A percentile compares a stretch with the other conserved stretches of the same genome.
Conservation (phyloP, 2,888 invertebrate species). For the Parnassius smintheus region DNA sequence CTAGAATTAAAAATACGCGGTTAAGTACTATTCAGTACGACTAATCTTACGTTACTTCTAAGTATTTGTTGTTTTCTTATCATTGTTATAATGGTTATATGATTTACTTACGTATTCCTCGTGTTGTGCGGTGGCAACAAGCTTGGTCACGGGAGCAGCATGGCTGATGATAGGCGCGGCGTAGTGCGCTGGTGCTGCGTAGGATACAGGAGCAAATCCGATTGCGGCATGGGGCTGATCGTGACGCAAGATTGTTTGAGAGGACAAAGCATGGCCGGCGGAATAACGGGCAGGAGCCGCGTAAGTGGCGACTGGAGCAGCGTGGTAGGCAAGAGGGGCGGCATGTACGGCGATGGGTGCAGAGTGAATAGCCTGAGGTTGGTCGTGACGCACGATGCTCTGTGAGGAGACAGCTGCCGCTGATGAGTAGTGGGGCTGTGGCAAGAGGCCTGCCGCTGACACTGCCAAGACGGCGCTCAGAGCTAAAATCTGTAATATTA, state of each 20-base stretch:
- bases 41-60: too few species aligned
- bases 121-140: slow-evolving; percentile 43
- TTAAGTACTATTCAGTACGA: background rate
- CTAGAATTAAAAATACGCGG: slow-evolving; percentile 37
- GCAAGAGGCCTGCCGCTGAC: slow-evolving; percentile 60
- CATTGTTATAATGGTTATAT: slow-evolving; percentile 1
- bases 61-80: background rate
- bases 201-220: slow-evolving; percentile 42
- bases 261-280: slow-evolving; percentile 41
- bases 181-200: slow-evolving; percentile 38
- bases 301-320: slow-evolving; percentile 40
- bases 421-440: slow-evolving; percentile 62
- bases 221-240: slow-evolving; percentile 47
- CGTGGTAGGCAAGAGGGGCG: slow-evolving; percentile 43
- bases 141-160: slow-evolving; percentile 38
- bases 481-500: slow-evolving; percentile 48
- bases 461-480: slow-evolving; percentile 66
- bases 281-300: slow-evolving; percentile 40
- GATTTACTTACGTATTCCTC: slow-evolving; percentile 26
- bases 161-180: slow-evolving; percentile 41
- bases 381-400: slow-evolving; percentile 53
- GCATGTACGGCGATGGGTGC: slow-evolving; percentile 42
- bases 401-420: slow-evolving; percentile 64
- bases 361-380: slow-evolving; percentile 36
- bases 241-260: slow-evolving; percentile 63